These are phyloP conservation scores for Neotoma lepida DNA, from an alignment of 2,113 vertebrate genomes.

Conservation along the genomic window DNA sequence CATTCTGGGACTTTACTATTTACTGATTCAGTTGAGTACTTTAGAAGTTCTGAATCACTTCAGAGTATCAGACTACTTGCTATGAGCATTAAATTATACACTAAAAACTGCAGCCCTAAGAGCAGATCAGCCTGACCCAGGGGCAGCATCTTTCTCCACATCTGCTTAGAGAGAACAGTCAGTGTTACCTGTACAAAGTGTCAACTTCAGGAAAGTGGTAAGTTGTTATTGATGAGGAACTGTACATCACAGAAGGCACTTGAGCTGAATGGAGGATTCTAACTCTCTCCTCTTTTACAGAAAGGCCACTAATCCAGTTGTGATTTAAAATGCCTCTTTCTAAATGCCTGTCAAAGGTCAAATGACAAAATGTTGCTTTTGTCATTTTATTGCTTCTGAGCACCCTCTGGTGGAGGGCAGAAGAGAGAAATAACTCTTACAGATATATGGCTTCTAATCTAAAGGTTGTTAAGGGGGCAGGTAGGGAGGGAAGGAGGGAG, in stretches of 20 bases:
- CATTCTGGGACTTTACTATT: conserved; percentile 24
- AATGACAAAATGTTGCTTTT: too few species aligned
- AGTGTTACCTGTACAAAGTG: conserved; percentile 11
- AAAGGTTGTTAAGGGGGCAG: too few species aligned
- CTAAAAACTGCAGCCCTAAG: background rate
- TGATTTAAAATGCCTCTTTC: conserved; percentile 57
- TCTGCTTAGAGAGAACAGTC: conserved; percentile 26
- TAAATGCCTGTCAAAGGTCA: background rate
- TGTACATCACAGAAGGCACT: conserved; percentile 38
- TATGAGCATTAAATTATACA: conserved; percentile 13
- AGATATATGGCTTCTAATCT: conserved; percentile 23
- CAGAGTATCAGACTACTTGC: conserved; percentile 7
- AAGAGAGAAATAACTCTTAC: conserved; percentile 44
- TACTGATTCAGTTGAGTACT: conserved; percentile 5
- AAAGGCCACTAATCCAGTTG: conserved; percentile 21
- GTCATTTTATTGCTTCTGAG: conserved; percentile 70
- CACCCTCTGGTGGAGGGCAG: conserved; percentile 76
- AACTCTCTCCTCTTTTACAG: conserved; percentile 38
- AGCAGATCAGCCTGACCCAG: background rate
- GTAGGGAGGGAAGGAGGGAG: too few species aligned
- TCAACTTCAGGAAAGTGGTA: background rate
- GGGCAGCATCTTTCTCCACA: background rate
- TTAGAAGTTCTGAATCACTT: conserved; percentile 17
- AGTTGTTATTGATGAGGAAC: conserved; percentile 37
- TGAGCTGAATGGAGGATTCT: conserved; percentile 41